Percentiles rank a stretch among this genome's conserved stretches.
Conservation (phyloP, 2,888 invertebrate genomes). For the Monopis laevigella region DNA sequence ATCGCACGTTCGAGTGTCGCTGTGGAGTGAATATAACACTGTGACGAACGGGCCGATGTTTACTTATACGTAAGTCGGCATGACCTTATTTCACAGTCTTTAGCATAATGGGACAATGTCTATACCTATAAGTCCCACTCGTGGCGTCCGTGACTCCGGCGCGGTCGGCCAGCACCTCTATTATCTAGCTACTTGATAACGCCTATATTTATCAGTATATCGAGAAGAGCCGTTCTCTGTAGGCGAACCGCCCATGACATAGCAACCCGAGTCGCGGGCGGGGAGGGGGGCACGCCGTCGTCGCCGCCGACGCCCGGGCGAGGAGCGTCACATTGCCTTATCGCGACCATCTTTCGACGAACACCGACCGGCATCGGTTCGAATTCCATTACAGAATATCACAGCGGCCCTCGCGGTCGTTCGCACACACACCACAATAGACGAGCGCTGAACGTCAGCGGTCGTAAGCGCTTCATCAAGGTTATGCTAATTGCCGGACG, state of each 20-base stretch:
- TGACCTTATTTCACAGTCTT: too few species aligned
- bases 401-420: conserved; percentile 32
- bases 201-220: conserved; percentile 48
- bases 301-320: conserved; percentile 38
- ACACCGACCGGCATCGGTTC: conserved; percentile 50
- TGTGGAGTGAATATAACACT: too few species aligned
- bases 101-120: too few species aligned
- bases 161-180: conserved; percentile 54
- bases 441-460: conserved; percentile 26
- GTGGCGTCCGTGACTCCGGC: conserved; percentile 59
- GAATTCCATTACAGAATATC: conserved; percentile 53
- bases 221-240: conserved; percentile 24
- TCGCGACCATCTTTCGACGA: conserved; percentile 65
- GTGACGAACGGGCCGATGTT: too few species aligned
- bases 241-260: conserved; percentile 18
- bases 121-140: too few species aligned
- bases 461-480: conserved; percentile 41
- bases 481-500: conserved; percentile 51
- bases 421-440: conserved; percentile 15
- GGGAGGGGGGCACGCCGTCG: conserved; percentile 28
- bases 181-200: conserved; percentile 41
- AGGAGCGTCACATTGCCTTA: conserved; percentile 48
- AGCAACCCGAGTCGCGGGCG: conserved; percentile 23
- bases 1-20: too few species aligned
- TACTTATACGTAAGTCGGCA: too few species aligned